A percentile compares a stretch with the other conserved stretches of the same genome.
Conservation (phyloP, 64 coral and sea anemone species). For the Stylophora pistillata region DNA sequence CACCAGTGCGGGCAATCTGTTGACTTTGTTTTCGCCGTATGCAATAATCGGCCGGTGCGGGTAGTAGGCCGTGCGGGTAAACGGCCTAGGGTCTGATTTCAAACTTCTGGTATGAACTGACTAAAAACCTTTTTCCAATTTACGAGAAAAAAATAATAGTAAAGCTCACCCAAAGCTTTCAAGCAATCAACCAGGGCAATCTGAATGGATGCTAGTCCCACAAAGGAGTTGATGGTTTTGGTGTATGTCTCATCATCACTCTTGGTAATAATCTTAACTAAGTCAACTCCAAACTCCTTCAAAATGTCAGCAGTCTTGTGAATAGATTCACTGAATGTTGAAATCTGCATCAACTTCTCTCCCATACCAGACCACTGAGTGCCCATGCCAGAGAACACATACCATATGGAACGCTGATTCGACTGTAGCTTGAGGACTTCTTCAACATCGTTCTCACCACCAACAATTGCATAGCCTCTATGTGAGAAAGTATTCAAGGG, state of each 20-base stretch:
- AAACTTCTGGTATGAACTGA: background rate
- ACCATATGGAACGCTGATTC: conserved; percentile 59
- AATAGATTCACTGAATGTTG: conserved; percentile 66
- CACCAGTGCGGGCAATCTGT: too few relatives aligned
- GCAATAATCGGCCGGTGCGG: too few relatives aligned
- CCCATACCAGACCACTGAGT: conserved; percentile 91
- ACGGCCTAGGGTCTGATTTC: too few relatives aligned
- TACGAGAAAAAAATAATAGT: too few relatives aligned
- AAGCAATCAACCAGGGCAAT: conserved; percentile 82
- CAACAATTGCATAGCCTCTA: conserved; percentile 68
- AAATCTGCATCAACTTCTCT: conserved; percentile 71
- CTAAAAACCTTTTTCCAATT: background rate
- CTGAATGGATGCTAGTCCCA: conserved; percentile 82
- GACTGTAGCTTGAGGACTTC: conserved; percentile 47
- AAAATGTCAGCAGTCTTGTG: conserved; percentile 57
- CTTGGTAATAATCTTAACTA: conserved; percentile 66
- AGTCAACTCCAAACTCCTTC: conserved; percentile 62
- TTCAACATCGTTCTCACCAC: conserved; percentile 51
- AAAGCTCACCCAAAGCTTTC: conserved; percentile 44
- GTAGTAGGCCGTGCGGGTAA: too few relatives aligned
- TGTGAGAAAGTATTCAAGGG: conserved; percentile 55
- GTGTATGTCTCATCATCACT: conserved; percentile 67
- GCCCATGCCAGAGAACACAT: conserved; percentile 85
- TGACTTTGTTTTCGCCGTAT: too few relatives aligned
- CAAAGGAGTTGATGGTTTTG: conserved; percentile 74